Evolutionary conservation across 2,888 invertebrate species (phyloP).

Genomic region (Diplazon laetatorius): DNA sequence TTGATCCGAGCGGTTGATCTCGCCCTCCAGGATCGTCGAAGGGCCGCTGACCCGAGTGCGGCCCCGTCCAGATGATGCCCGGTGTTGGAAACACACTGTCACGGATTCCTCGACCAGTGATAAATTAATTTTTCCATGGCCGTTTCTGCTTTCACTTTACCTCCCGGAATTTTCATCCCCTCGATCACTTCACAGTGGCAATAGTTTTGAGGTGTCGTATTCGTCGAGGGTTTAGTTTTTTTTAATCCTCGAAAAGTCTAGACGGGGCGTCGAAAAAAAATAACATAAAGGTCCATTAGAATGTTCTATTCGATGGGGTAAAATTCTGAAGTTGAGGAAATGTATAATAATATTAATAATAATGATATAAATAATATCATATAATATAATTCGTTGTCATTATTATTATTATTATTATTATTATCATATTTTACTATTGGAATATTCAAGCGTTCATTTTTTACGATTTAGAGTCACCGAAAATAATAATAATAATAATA

Average conservation of each 20-base stretch:
- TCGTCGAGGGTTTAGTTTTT: too few relatives aligned
- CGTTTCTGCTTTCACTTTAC: slow-evolving; percentile 2
- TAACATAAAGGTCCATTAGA: too few relatives aligned
- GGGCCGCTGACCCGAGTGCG: slow-evolving; percentile 46
- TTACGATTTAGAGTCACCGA: too few relatives aligned
- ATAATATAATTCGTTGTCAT: slow-evolving; percentile 1
- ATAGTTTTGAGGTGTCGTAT: not conserved
- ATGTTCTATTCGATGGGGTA: too few relatives aligned
- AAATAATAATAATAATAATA: not conserved
- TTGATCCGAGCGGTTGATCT: not conserved
- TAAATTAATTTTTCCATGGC: slow-evolving; percentile 7
- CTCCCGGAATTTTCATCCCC: slow-evolving; percentile 10
- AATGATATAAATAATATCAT: not conserved
- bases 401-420: not conserved
- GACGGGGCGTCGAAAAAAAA: too few relatives aligned
- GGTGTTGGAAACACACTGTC: slow-evolving; percentile 27
- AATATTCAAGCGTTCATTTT: not conserved
- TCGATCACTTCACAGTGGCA: slow-evolving; percentile 1
- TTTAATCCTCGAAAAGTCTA: too few relatives aligned
- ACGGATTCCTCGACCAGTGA: slow-evolving; percentile 31
- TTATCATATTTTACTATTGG: not conserved
- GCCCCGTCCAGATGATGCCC: slow-evolving; percentile 30
- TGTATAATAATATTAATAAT: not conserved
- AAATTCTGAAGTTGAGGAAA: too few relatives aligned
- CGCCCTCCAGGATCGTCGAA: slow-evolving; percentile 35